Percentiles rank a stretch among this genome's conserved stretches.
phyloP scores from a whole-genome alignment of 2,113 vertebrate species.

The Hydrolagus affinis region DNA sequence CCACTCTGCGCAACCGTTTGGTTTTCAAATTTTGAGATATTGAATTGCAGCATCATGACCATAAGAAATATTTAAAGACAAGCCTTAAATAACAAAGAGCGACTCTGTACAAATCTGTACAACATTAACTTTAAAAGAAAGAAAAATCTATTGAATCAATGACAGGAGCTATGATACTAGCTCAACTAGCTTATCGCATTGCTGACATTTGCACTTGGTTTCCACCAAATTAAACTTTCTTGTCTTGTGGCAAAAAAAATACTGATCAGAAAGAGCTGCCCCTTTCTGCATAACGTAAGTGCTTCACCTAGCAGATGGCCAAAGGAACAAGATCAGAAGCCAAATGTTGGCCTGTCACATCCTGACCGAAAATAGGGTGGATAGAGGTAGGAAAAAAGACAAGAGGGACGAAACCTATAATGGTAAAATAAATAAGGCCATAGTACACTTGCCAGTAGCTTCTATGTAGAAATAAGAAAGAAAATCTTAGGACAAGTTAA shows the following conservation, averaged over 20 bases:
- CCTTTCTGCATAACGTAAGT: background rate
- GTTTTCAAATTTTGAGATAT: constrained; percentile 8
- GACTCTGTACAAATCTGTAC: constrained; percentile 26
- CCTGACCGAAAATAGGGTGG: background rate
- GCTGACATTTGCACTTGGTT: background rate
- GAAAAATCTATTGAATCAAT: background rate
- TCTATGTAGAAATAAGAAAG: background rate
- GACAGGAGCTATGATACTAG: constrained; percentile 9
- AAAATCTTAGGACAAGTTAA: background rate
- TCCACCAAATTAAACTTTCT: background rate
- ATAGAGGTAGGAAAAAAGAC: background rate
- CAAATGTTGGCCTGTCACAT: background rate
- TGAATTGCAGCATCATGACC: constrained; percentile 10
- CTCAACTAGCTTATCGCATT: background rate
- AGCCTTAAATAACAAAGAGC: constrained; percentile 19
- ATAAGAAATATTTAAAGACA: constrained; percentile 1
- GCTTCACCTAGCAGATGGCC: background rate
- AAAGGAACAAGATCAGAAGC: constrained; percentile 1
- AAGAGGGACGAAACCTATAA: background rate
- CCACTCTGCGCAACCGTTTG: background rate
- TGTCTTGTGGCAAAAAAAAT: background rate
- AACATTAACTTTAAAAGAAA: constrained; percentile 11
- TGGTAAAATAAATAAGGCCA: constrained; percentile 7
- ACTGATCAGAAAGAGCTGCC: background rate
- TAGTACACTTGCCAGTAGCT: background rate